Conservation (phyloP, 1,140 invertebrate genomes). For the Tigriopus japonicus region DNA sequence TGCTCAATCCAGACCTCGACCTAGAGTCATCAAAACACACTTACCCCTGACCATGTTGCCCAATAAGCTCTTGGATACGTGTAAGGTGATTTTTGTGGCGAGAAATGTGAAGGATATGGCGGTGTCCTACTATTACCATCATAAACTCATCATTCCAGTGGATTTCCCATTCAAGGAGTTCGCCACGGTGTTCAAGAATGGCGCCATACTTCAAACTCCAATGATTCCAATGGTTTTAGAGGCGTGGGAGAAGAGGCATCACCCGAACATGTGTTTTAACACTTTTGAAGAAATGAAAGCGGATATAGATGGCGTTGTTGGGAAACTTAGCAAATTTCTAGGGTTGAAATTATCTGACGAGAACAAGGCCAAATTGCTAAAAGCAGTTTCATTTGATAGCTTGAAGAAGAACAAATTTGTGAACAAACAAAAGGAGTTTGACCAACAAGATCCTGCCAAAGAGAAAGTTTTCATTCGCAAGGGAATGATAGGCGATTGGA, state of each 20-base stretch:
- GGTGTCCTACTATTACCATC: background rate
- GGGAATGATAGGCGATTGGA: constrained; percentile 27
- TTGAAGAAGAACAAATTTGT: constrained; percentile 51
- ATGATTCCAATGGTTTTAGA: constrained; percentile 20
- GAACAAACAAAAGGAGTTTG: constrained; percentile 33
- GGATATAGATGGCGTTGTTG: constrained; percentile 40
- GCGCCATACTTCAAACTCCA: background rate
- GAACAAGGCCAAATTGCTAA: constrained; percentile 40
- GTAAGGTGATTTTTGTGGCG: background rate
- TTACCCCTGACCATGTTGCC: background rate
- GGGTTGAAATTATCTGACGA: constrained; percentile 40
- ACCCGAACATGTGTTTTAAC: constrained; percentile 55
- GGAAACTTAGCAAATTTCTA: constrained; percentile 51
- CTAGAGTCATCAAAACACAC: constrained; percentile 12
- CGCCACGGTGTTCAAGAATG: background rate
- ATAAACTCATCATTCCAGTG: background rate
- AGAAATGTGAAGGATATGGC: background rate
- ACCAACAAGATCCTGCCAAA: constrained; percentile 18
- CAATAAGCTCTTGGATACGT: background rate
- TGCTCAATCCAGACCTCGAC: background rate
- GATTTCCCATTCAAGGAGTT: background rate
- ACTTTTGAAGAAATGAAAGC: constrained; percentile 69
- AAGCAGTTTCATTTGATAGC: constrained; percentile 48
- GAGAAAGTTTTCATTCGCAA: constrained; percentile 25
- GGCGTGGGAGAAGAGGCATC: constrained; percentile 48